Evolutionary conservation across 1,140 invertebrate genomes (phyloP).

Genomic region (Panagrolaimus sp.): DNA sequence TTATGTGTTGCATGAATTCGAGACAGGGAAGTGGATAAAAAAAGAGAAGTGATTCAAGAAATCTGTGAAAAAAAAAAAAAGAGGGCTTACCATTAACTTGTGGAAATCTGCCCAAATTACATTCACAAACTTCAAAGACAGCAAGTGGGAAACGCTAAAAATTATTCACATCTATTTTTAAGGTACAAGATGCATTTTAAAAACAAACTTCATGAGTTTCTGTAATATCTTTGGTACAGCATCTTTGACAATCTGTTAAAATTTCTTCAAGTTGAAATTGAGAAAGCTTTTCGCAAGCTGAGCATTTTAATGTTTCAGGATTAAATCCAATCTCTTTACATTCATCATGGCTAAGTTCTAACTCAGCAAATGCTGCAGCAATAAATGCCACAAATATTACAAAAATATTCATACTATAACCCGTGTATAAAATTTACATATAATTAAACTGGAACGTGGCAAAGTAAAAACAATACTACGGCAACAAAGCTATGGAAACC

Average conservation of each 20-base stretch:
- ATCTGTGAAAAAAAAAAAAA: background rate
- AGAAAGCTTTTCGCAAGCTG: slow-evolving; percentile 40
- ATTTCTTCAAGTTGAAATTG: slow-evolving; percentile 47
- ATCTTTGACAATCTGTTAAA: slow-evolving; percentile 44
- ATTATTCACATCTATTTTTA: no score
- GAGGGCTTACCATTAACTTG: slow-evolving; percentile 46
- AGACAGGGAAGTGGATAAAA: background rate
- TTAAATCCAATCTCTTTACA: slow-evolving; percentile 47
- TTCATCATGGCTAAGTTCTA: slow-evolving; percentile 35
- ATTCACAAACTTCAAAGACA: slow-evolving; percentile 52
- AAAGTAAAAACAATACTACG: no score
- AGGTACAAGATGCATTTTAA: no score
- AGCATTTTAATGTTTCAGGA: slow-evolving; percentile 46
- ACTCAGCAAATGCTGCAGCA: slow-evolving; percentile 13
- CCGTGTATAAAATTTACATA: no score
- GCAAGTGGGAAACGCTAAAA: slow-evolving; percentile 54
- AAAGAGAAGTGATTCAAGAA: background rate
- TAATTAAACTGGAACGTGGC: no score
- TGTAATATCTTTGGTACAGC: slow-evolving; percentile 44
- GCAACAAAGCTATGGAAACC: no score
- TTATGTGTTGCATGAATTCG: no score
- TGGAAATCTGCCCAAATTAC: slow-evolving; percentile 54
- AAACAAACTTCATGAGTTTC: slow-evolving; percentile 45
- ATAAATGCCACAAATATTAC: no score
- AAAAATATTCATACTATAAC: no score